Evolutionary conservation across 2,888 invertebrate species (phyloP).

Genomic region (Gerosis bhagava): DNA sequence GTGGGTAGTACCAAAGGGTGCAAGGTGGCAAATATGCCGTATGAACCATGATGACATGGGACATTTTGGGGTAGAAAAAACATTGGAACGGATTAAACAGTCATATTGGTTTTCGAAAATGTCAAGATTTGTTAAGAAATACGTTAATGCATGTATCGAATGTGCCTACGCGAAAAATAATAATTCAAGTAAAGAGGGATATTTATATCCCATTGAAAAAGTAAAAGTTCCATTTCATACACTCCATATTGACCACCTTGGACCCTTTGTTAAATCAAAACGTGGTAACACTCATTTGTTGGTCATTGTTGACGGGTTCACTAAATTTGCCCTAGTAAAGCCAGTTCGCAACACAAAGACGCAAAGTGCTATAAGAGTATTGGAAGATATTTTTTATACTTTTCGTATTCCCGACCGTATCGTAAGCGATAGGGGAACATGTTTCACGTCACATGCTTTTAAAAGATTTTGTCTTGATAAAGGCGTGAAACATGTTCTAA

Average conservation of each 20-base stretch:
- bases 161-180: slow-evolving; percentile 42
- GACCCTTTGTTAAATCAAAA: slow-evolving; percentile 52
- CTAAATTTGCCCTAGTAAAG: slow-evolving; percentile 21
- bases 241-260: no score
- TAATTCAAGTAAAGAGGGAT: slow-evolving; percentile 26
- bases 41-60: slow-evolving; percentile 50
- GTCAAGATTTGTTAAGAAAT: slow-evolving; percentile 47
- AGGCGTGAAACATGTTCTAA: slow-evolving; percentile 30
- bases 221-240: slow-evolving; percentile 30
- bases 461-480: no score
- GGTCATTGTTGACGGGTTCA: slow-evolving; percentile 25
- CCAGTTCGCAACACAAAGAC: slow-evolving; percentile 28
- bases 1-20: slow-evolving; percentile 44
- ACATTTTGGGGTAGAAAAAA: slow-evolving; percentile 30
- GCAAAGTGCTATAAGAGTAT: no score
- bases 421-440: slow-evolving; percentile 28
- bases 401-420: slow-evolving; percentile 26
- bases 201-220: slow-evolving; percentile 33
- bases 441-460: no score
- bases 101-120: slow-evolving; percentile 59
- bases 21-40: slow-evolving; percentile 42
- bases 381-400: no score
- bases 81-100: slow-evolving; percentile 38
- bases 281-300: slow-evolving; percentile 23
- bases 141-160: slow-evolving; percentile 49